Conservation (phyloP, 2,113 vertebrate species). For the Sylvietta virens region DNA sequence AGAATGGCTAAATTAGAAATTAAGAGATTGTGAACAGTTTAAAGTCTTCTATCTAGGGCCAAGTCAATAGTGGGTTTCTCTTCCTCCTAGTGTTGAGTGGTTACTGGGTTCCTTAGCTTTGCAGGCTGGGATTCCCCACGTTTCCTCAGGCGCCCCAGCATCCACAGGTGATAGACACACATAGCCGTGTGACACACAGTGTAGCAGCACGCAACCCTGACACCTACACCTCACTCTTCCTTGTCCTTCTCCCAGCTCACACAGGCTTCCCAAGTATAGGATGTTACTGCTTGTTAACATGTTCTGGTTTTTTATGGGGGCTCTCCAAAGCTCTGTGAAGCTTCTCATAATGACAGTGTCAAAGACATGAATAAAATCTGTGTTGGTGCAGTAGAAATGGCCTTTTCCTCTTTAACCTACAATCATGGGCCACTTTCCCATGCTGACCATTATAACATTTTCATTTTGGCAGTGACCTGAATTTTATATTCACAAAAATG, state of each 20-base stretch:
- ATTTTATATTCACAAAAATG: neutral
- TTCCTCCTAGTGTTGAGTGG: neutral
- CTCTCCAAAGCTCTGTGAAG: neutral
- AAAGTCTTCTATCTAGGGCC: neutral
- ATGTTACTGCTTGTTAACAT: neutral
- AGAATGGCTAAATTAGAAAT: neutral
- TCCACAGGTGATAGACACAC: neutral
- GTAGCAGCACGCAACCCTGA: neutral
- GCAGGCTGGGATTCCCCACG: neutral
- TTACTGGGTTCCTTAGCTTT: neutral
- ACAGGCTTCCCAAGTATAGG: neutral
- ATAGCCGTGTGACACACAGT: fast-evolving
- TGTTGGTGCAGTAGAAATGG: neutral
- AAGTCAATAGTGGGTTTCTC: neutral
- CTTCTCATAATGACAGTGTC: neutral
- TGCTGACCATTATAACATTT: neutral
- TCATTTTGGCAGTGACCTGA: neutral
- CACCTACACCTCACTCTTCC: neutral
- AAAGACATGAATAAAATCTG: neutral
- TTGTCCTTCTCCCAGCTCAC: neutral
- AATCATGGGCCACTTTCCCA: neutral
- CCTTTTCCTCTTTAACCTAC: neutral
- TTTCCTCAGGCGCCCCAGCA: neutral
- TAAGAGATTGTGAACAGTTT: neutral
- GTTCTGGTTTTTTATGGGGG: fast-evolving